A percentile compares a stretch with the other conserved stretches of the same genome.
Conservation (phyloP, 1,140 invertebrate species). For the Latrodectus geometricus region DNA sequence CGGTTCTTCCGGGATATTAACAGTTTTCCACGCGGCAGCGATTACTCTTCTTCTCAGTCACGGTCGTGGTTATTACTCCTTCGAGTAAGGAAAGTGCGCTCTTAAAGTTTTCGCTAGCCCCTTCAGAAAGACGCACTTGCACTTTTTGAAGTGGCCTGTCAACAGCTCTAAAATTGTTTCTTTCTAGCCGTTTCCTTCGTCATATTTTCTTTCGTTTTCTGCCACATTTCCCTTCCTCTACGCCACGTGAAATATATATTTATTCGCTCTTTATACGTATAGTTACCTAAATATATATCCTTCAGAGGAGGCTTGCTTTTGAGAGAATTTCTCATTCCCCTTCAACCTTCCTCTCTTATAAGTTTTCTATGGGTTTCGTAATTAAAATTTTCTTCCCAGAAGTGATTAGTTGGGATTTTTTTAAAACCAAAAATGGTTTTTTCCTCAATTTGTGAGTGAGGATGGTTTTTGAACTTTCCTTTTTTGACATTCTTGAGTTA, state of each 20-base stretch:
- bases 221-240: no score
- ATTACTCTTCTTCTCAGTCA: slow-evolving; percentile 32
- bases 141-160: slow-evolving; percentile 51
- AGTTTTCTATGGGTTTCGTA: background rate
- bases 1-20: slow-evolving; percentile 36
- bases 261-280: background rate
- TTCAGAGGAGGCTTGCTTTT: no score
- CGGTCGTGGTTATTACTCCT: slow-evolving; percentile 38
- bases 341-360: background rate
- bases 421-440: no score
- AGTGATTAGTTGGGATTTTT: background rate
- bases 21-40: slow-evolving; percentile 15
- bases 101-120: slow-evolving; percentile 19
- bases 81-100: slow-evolving; percentile 15
- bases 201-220: background rate
- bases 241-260: no score
- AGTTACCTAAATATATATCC: background rate
- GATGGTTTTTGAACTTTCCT: background rate
- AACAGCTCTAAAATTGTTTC: slow-evolving; percentile 43
- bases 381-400: slow-evolving; percentile 30
- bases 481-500: no score
- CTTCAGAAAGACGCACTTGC: slow-evolving; percentile 18
- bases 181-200: slow-evolving; percentile 6
- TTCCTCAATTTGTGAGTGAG: background rate
- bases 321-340: background rate